Evolutionary conservation across 64 coral and sea anemone species (phyloP).

Genomic region (Pocillopora verrucosa): DNA sequence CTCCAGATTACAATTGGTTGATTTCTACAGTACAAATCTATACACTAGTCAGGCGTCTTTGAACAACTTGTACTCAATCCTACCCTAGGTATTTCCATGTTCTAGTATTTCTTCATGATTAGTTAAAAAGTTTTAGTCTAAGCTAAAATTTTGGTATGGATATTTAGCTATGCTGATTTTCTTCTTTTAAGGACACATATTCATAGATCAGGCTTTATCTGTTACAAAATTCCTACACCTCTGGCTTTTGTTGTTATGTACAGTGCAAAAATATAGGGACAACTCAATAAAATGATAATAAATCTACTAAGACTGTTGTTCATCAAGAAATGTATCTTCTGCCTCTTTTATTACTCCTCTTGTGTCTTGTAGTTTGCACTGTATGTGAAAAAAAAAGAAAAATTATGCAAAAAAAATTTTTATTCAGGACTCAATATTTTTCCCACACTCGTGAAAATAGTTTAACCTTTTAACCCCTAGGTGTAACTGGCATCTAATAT

Average conservation of each 20-base stretch:
- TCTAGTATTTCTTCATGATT: not conserved
- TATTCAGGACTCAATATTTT: not conserved
- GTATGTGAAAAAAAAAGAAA: not conserved
- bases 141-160: not conserved
- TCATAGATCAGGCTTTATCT: not conserved
- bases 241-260: not conserved
- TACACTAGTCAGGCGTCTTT: too few relatives aligned
- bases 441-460: too few relatives aligned
- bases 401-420: not conserved
- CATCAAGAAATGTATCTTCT: constrained; percentile 87
- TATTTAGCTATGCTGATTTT: not conserved
- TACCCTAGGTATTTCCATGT: too few relatives aligned
- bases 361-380: constrained; percentile 83
- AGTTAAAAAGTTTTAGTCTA: not conserved
- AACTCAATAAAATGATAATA: not conserved
- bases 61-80: too few relatives aligned
- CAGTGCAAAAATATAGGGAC: too few relatives aligned
- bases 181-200: not conserved
- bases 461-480: too few relatives aligned
- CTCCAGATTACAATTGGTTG: too few relatives aligned
- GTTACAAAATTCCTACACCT: not conserved
- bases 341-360: constrained; percentile 72
- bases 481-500: too few relatives aligned
- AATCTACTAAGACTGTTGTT: constrained; percentile 32
- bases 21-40: too few relatives aligned